Percentiles rank a stretch among this genome's conserved stretches.
Conservation (phyloP, 2,888 invertebrate species). For the Spatulosminthurus flaviceps region DNA sequence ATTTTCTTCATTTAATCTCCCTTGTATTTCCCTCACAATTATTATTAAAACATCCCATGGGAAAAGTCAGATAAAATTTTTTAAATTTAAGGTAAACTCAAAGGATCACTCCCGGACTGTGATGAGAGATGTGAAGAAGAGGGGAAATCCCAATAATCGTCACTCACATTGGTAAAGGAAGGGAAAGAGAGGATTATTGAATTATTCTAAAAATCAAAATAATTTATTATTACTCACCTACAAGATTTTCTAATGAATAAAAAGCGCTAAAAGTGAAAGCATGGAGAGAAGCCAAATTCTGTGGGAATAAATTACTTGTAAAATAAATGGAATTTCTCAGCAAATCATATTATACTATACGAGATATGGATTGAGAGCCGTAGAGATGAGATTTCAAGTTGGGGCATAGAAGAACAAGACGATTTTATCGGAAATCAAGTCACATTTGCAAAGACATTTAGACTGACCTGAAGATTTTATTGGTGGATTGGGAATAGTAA, state of each 20-base stretch:
- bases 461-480: slow-evolving; percentile 43
- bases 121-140: neutral
- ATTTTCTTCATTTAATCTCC: no score
- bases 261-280: no score
- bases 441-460: slow-evolving; percentile 30
- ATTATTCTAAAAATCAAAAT: no score
- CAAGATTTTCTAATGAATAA: no score
- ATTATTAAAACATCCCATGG: neutral
- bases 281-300: no score
- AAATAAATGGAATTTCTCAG: neutral
- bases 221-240: no score
- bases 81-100: neutral
- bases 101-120: neutral
- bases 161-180: neutral
- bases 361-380: neutral
- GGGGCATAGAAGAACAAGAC: no score
- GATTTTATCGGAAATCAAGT: slow-evolving; percentile 43
- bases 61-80: neutral
- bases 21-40: neutral
- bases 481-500: slow-evolving; percentile 37
- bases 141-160: neutral
- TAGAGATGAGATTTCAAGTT: neutral
- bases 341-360: neutral
- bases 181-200: neutral
- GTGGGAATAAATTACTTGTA: neutral